Base-by-base conservation (phyloP, 1,140 invertebrate species). In the Panonychus citri region DNA sequence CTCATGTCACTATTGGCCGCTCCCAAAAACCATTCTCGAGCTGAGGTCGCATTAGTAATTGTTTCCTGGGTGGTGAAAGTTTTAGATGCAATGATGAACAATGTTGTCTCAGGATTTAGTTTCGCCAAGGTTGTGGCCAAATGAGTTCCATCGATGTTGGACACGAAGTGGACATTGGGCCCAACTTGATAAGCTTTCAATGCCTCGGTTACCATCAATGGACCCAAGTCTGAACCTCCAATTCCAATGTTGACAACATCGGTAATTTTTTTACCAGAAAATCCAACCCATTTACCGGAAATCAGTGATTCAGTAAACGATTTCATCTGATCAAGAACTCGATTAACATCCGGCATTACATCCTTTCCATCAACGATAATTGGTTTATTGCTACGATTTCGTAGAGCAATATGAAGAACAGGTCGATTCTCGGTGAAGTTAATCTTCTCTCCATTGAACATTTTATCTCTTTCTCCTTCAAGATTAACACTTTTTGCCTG, bases 201-300 rank as follows among this genome's bases (percentile, higher is more conserved):
- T 3, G 93, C 90, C 74, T 98, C 94, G 1, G 91, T 96, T 10
- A 97, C 94, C 94, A 99, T 99, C 24, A 95, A 73, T 1, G 94
- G 94, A 27, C 94, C 94, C 65, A 99, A 73, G 77, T 99, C 95
- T 7, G 94, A 98, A 27, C 95, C 95, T 54, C 95, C 95, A 66
- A 99, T 99, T 53, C 95, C 95, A 75, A 99, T 98, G 69, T 99
- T 99, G 27, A 99, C 84, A 51, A 99, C 85, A 76, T 98, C 93
- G 57, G 85, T 91, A 50, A 99, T 97, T 56, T 81, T 68, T 71
- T 96, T 89, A 12, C 90, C 91, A 4, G 88, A 90, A 67, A 84
- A 95, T 34, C 91, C 85, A 65, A 77, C 77, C 85, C 85, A 88
- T 61, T 74, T 61, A 49, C 82, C 81, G 26, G 68, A 72, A 58